Percentiles rank a stretch among this genome's conserved stretches.
Evolutionary conservation across 2,888 invertebrate genomes (phyloP).

Genomic region (Artemia sinica): DNA sequence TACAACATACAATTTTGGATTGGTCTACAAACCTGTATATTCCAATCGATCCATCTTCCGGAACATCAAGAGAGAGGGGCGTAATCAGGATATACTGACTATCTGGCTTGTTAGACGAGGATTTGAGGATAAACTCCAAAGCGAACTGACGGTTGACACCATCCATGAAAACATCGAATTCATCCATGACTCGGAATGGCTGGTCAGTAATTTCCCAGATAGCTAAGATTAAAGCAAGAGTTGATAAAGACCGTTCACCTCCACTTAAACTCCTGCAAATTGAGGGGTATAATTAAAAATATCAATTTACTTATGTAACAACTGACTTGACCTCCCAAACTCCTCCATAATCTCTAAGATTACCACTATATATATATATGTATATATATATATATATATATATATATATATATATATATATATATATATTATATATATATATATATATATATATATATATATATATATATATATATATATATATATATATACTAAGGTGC

Average conservation of each 20-base stretch:
- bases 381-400: too few relatives aligned
- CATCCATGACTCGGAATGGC: constrained; percentile 85
- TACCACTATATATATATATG: too few relatives aligned
- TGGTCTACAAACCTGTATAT: neutral
- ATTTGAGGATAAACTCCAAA: constrained; percentile 55
- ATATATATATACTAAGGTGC: too few relatives aligned
- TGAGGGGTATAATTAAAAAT: too few relatives aligned
- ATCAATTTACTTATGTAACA: too few relatives aligned
- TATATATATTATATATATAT: too few relatives aligned
- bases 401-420: too few relatives aligned
- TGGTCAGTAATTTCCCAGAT: constrained; percentile 80
- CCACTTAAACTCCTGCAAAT: constrained; percentile 36
- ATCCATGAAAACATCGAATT: constrained; percentile 94
- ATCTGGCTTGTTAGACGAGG: constrained; percentile 46
- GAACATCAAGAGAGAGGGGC: constrained; percentile 49
- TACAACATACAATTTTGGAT: neutral
- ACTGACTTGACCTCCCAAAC: too few relatives aligned
- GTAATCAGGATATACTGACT: constrained; percentile 78
- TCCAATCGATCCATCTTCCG: constrained; percentile 28
- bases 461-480: too few relatives aligned
- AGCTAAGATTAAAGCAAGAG: constrained; percentile 76
- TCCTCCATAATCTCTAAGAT: too few relatives aligned
- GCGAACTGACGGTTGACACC: constrained; percentile 61
- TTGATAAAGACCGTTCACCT: constrained; percentile 89
- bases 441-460: too few relatives aligned